Base-by-base conservation (phyloP, 1,140 invertebrate genomes). In the Megalopta genalis region DNA sequence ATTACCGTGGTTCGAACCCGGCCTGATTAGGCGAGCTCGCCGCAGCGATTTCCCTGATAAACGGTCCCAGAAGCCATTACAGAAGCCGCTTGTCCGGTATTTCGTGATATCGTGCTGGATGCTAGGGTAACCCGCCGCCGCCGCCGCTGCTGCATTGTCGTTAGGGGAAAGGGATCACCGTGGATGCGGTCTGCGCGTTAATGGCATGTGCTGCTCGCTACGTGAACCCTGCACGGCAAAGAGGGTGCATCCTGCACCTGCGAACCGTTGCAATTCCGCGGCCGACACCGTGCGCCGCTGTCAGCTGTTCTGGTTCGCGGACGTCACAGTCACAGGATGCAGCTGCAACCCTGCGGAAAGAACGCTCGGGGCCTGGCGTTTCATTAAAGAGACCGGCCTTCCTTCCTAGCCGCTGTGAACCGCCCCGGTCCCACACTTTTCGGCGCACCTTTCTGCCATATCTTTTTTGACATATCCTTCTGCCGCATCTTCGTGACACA, bases 121-220 rank as follows among this genome's bases (percentile, higher is more conserved):
- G 76, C 63, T 23, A 18, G 77, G 39, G 23, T 57, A n/a, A n/a
- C n/a, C n/a, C n/a, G n/a, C n/a, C n/a, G n/a, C n/a, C 5, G 49
- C 49, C 5, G 1, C 18, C 42, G 62, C 23, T 46, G 32, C 23
- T 71, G 69, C 73, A 60, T 77, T 81, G 84, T 63, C 66, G 77
- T 85, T 32, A 67, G 72, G 76, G 80, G 71, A 85, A 83, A 80
- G 76, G 86, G 85, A 83, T 81, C 77, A 74, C 68, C 66, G 60
- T 75, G 78, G 79, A 87, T 87, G 86, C 46, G 85, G 85, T 87
- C 77, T 70, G 75, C 63, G 85, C 80, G 74, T 85, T 87, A 87
- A 87, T 87, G 77, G 85, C 70, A 82, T 82, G 80, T 72, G 80
- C 80, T 62, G 72, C 73, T 74, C 68, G 72, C 64, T 60, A 59